These are phyloP conservation scores for Paratilapia polleni DNA, from an alignment of 2,113 vertebrate species.

Conservation along the genomic window DNA sequence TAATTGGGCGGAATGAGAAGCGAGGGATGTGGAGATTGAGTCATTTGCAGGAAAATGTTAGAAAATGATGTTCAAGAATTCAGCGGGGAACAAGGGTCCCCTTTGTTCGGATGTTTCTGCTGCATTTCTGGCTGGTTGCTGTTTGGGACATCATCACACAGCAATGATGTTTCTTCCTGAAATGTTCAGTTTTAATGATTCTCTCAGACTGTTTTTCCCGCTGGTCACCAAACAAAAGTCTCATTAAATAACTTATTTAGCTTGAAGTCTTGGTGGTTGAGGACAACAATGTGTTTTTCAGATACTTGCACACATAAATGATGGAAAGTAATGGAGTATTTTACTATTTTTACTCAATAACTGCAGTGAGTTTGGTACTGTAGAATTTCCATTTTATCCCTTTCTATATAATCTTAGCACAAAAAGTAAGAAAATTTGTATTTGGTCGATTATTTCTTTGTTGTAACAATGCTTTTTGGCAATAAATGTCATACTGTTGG, in stretches of 20 bases:
- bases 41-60: slow-evolving; percentile 77
- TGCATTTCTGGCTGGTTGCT: slow-evolving; percentile 55
- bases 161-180: slow-evolving; percentile 50
- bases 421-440: no score
- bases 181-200: slow-evolving; percentile 38
- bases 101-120: slow-evolving; percentile 65
- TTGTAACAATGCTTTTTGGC: no score
- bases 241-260: slow-evolving; percentile 27
- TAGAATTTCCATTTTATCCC: no score
- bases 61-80: slow-evolving; percentile 79
- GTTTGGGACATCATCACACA: slow-evolving; percentile 55
- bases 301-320: background rate
- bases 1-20: slow-evolving; percentile 70
- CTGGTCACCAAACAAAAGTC: slow-evolving; percentile 25
- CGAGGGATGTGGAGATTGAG: slow-evolving; percentile 72
- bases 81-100: slow-evolving; percentile 59
- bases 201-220: slow-evolving; percentile 17
- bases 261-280: slow-evolving; percentile 7
- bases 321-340: background rate
- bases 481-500: no score
- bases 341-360: background rate
- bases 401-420: no score
- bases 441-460: no score
- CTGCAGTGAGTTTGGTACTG: background rate
- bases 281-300: slow-evolving; percentile 9